Conservation (phyloP, 2,797 vertebrate genomes). For the Characodon lateralis region DNA sequence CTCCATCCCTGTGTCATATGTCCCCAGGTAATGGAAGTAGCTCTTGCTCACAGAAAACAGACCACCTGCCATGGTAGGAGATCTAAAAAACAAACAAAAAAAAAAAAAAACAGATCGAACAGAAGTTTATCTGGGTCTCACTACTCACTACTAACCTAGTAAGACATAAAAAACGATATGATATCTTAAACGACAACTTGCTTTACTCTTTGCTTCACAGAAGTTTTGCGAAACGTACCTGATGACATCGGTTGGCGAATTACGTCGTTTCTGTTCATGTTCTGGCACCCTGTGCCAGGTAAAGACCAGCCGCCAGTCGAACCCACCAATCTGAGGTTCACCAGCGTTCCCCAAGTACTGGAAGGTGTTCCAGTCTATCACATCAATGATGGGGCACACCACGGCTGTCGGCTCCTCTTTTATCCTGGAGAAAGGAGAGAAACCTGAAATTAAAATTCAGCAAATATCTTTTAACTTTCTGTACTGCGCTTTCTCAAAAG, state of each 20-base stretch:
- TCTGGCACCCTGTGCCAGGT: slow-evolving; percentile 91
- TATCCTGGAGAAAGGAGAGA: slow-evolving; percentile 80
- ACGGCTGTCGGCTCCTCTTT: slow-evolving; percentile 90
- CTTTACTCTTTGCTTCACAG: background rate
- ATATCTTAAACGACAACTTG: background rate
- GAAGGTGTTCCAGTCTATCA: slow-evolving; percentile 98
- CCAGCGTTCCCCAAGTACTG: slow-evolving; percentile 93
- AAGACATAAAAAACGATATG: background rate
- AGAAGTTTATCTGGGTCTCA: background rate
- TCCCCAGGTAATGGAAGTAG: slow-evolving; percentile 96
- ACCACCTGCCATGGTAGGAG: slow-evolving; percentile 98
- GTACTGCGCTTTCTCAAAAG: background rate
- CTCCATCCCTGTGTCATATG: slow-evolving; percentile 99
- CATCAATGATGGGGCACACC: slow-evolving; percentile 95
- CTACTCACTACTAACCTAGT: background rate
- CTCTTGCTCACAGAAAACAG: slow-evolving; percentile 92
- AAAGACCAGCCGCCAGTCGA: slow-evolving; percentile 96
- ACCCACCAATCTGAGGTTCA: slow-evolving; percentile 95
- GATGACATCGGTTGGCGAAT: slow-evolving; percentile 89
- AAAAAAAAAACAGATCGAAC: background rate
- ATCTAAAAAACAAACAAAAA: slow-evolving; percentile 74
- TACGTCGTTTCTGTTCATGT: slow-evolving; percentile 84
- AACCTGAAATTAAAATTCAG: slow-evolving; percentile 4
- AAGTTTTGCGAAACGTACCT: slow-evolving; percentile 76
- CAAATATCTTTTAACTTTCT: slow-evolving; percentile 10